Evolutionary conservation across 30 jellyfish, hydroid and myxozoan species (phyloP).

Genomic region (Phacellophora camtschatica): DNA sequence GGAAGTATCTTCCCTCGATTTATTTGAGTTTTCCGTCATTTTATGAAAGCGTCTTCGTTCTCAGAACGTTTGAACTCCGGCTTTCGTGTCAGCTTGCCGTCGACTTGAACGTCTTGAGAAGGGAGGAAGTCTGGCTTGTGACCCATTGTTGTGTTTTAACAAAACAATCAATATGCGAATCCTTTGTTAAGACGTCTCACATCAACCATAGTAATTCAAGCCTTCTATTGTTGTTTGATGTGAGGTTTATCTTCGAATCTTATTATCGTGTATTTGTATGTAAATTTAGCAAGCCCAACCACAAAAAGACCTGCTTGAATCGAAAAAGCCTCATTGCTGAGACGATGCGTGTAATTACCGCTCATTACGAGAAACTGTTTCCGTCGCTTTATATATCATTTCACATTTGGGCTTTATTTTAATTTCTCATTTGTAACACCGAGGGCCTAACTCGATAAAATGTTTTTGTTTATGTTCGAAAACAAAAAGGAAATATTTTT

Average conservation of each 20-base stretch:
- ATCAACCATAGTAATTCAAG: conserved; percentile 55
- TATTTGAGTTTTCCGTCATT: neutral
- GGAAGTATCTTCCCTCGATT: neutral
- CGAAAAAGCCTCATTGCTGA: neutral
- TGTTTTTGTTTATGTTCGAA: too few relatives aligned
- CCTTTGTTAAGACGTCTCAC: conserved; percentile 58
- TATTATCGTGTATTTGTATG: conserved; percentile 23
- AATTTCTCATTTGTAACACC: too few relatives aligned
- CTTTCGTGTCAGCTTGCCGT: neutral
- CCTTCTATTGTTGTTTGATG: conserved; percentile 27
- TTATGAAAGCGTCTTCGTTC: neutral
- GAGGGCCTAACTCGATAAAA: too few relatives aligned
- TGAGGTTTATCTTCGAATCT: neutral
- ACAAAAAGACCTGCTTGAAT: conserved; percentile 30
- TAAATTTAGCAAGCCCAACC: conserved; percentile 12
- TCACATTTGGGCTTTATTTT: too few relatives aligned
- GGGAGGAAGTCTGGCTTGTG: conserved; percentile 54
- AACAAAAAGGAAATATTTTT: too few relatives aligned
- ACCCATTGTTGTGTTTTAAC: conserved; percentile 6
- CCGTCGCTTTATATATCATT: too few relatives aligned
- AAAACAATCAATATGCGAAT: conserved; percentile 18
- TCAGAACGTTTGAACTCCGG: neutral
- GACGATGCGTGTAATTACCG: too few relatives aligned
- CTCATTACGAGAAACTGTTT: too few relatives aligned
- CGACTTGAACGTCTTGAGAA: conserved; percentile 56